Base-by-base conservation (phyloP, 2,888 invertebrate species). In the Phorcus lineatus region DNA sequence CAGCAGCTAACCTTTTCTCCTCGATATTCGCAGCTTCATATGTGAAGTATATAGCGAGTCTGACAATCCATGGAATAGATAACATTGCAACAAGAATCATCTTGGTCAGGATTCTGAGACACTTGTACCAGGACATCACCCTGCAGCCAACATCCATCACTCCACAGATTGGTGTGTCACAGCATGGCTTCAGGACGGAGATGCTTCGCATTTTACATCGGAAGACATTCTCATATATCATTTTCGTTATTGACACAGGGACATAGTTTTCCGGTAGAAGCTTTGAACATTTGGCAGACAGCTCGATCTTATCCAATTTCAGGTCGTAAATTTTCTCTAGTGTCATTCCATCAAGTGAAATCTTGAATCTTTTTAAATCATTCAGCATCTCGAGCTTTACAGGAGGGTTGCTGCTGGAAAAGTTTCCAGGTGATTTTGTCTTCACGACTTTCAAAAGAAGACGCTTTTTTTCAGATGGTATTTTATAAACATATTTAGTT, bases 181-280 rank as follows among this genome's bases (percentile, higher is more conserved):
- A 84, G 57, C 84, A 84, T 0, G 66, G 78, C 13, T 74, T 75
- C 36, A 84, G 40, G 7, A 81, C 66, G 7, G 83, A 74, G 4
- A 89, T 82, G 36, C 88, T 84, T 7, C 90, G 82, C 6, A 92
- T 86, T 75, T 89, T 88, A 80, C 91, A 92, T 4, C 87, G 86
- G 40, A 90, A 62, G 2, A 91, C 74, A 28, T 88, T 85, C 55
- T 88, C 87, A 81, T 86, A 88, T 3, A 91, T 17, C n/a, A 88
- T 79, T 40, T 82, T 81, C 0, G 85, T 74, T 17, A 90, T 53
- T 2, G 88, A 88, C 28, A 90, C 88, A 0, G 90, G 90, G 0
- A 87, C 89, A 47, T 80, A 77, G 24, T 84, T 84, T 67, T 84
- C 85, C 7, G 85, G 80, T 77, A 91, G 54, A 40, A 90, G 80